phyloP scores from a whole-genome alignment of 1,140 invertebrate species.

The Caenorhabditis inopinata region DNA sequence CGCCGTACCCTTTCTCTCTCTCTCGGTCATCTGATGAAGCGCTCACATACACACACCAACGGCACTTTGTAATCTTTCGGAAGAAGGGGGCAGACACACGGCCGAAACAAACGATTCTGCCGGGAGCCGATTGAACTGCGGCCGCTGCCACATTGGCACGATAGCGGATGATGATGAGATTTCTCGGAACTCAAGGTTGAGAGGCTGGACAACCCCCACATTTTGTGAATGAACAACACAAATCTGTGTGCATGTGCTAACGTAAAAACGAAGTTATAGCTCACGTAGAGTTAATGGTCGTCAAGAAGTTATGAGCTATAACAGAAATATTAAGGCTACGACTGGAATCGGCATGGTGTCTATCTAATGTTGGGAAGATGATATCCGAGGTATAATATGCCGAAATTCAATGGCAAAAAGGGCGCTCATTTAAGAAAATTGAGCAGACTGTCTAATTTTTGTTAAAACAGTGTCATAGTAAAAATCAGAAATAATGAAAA shows the following conservation, averaged over 20 bases:
- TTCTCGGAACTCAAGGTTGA: slow-evolving; percentile 24
- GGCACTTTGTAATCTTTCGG: slow-evolving; percentile 31
- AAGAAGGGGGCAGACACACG: not conserved
- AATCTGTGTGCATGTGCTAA: not conserved
- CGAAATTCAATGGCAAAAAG: no score
- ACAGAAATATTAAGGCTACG: no score
- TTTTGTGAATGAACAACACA: slow-evolving; percentile 1
- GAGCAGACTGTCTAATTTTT: no score
- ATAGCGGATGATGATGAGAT: slow-evolving; percentile 4
- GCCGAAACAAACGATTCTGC: not conserved
- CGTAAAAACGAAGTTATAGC: not conserved
- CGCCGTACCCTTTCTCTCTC: not conserved
- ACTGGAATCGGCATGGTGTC: not conserved
- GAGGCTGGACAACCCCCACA: slow-evolving; percentile 16
- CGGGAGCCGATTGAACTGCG: not conserved
- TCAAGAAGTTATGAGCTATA: slow-evolving; percentile 2
- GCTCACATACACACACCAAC: not conserved
- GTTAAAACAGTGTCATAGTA: no score
- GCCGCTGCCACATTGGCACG: not conserved
- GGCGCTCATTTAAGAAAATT: no score
- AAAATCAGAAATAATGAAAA: no score
- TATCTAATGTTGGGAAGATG: no score
- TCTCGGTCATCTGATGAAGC: slow-evolving; percentile 22
- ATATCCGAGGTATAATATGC: no score
- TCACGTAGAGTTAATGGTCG: not conserved